Conservation (phyloP, 2,888 invertebrate genomes). For the Tolmerus cingulatus region DNA sequence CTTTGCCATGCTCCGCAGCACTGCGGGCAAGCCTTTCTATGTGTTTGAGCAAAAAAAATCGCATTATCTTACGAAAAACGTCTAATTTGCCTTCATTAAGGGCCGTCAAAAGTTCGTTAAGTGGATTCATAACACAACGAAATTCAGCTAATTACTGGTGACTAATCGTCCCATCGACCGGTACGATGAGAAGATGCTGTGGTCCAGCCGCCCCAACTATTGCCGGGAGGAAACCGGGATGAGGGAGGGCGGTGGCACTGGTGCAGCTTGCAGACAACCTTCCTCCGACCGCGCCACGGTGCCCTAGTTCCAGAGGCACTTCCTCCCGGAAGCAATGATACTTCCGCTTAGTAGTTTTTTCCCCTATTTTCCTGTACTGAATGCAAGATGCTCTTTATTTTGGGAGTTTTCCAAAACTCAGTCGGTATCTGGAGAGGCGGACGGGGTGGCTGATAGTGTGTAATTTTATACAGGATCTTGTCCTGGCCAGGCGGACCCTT, state of each 20-base stretch:
- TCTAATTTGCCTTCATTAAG: slow-evolving; percentile 47
- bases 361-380: not conserved
- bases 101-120: slow-evolving; percentile 40
- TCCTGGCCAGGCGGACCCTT: not conserved
- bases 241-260: not conserved
- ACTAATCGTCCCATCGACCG: slow-evolving; percentile 15
- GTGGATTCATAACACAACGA: slow-evolving; percentile 38
- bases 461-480: slow-evolving; percentile 26
- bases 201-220: too few relatives aligned
- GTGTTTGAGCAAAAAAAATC: slow-evolving; percentile 20
- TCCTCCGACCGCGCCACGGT: not conserved
- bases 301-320: slow-evolving; percentile 22
- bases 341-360: slow-evolving; percentile 7
- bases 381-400: slow-evolving; percentile 35
- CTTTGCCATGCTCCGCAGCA: not conserved
- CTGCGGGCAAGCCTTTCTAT: not conserved
- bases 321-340: slow-evolving; percentile 12
- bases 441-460: not conserved
- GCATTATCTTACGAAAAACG: slow-evolving; percentile 39
- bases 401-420: not conserved
- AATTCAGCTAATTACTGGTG: slow-evolving; percentile 36
- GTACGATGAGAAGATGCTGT: not conserved
- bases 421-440: not conserved
- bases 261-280: not conserved
- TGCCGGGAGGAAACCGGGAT: not conserved